A percentile compares a stretch with the other conserved stretches of the same genome.
These are phyloP conservation scores for Cromileptes altivelis DNA, from an alignment of 2,113 vertebrate species.

Conservation along the genomic window DNA sequence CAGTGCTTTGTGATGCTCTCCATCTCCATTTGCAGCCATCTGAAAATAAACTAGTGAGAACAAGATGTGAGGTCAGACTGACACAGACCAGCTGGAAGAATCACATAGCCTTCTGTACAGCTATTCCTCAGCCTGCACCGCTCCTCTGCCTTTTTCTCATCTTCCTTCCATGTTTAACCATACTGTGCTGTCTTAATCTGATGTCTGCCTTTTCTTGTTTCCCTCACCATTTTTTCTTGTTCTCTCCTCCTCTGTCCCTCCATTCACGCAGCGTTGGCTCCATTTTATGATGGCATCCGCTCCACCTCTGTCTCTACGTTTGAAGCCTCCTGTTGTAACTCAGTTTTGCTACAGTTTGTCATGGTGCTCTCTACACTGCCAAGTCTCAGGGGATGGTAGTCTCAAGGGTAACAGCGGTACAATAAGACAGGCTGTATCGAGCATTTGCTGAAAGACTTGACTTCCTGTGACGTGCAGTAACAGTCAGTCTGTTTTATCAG, in stretches of 20 bases:
- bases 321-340: slow-evolving; percentile 29
- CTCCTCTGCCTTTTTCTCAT: not conserved
- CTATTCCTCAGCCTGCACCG: not conserved
- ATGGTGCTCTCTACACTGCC: slow-evolving; percentile 23
- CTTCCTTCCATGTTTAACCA: not conserved
- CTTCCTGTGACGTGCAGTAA: not conserved
- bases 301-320: slow-evolving; percentile 54
- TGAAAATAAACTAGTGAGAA: not conserved
- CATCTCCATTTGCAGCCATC: not conserved
- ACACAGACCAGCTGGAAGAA: not conserved
- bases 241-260: slow-evolving; percentile 10
- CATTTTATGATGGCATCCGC: slow-evolving; percentile 23
- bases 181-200: slow-evolving; percentile 15
- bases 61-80: not conserved
- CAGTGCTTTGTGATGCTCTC: not conserved
- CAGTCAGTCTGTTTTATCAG: not conserved
- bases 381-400: slow-evolving; percentile 32
- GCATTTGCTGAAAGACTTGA: slow-evolving; percentile 3
- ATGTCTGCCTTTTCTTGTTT: not conserved
- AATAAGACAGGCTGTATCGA: not conserved
- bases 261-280: slow-evolving; percentile 41
- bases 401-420: not conserved
- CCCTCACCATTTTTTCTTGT: not conserved
- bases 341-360: slow-evolving; percentile 12
- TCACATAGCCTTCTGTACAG: not conserved